Percentiles rank a stretch among this genome's conserved stretches.
Evolutionary conservation across 23 tunicate species (phyloP).

Genomic region (Halocynthia aurantium): DNA sequence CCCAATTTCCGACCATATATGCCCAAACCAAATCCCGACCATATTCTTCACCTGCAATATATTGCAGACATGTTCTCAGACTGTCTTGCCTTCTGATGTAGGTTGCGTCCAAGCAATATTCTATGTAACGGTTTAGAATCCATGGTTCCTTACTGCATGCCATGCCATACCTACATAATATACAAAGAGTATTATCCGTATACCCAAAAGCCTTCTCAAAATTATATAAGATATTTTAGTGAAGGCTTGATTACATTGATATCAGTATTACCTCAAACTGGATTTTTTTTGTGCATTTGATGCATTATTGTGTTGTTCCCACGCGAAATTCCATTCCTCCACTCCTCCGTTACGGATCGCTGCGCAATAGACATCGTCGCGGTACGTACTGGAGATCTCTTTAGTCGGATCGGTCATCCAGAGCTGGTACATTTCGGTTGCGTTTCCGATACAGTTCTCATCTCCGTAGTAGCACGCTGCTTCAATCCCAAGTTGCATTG

Average conservation of each 20-base stretch:
- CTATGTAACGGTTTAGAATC: conserved; percentile 50
- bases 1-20: conserved; percentile 39
- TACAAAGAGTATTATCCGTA: too few species aligned
- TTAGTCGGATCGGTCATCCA: conserved; percentile 41
- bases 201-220: too few species aligned
- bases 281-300: conserved; percentile 49
- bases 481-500: conserved; percentile 38
- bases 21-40: conserved; percentile 51
- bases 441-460: conserved; percentile 37
- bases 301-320: conserved; percentile 38
- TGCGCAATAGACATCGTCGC: conserved; percentile 50
- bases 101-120: conserved; percentile 22
- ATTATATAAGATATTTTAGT: too few species aligned
- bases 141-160: conserved; percentile 63
- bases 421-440: conserved; percentile 8
- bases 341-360: conserved; percentile 63
- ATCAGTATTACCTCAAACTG: conserved; percentile 25
- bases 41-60: conserved; percentile 39
- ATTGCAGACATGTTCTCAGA: conserved; percentile 29
- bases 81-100: conserved; percentile 44
- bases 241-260: too few species aligned
- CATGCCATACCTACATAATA: conserved; percentile 38
- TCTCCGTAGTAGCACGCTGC: conserved; percentile 48
- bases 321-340: conserved; percentile 61
- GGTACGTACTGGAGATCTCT: conserved; percentile 43